Percentiles rank a stretch among this genome's conserved stretches.
These are phyloP conservation scores for Brachystomella parvula DNA, from an alignment of 1,140 invertebrate species.

Conservation along the genomic window DNA sequence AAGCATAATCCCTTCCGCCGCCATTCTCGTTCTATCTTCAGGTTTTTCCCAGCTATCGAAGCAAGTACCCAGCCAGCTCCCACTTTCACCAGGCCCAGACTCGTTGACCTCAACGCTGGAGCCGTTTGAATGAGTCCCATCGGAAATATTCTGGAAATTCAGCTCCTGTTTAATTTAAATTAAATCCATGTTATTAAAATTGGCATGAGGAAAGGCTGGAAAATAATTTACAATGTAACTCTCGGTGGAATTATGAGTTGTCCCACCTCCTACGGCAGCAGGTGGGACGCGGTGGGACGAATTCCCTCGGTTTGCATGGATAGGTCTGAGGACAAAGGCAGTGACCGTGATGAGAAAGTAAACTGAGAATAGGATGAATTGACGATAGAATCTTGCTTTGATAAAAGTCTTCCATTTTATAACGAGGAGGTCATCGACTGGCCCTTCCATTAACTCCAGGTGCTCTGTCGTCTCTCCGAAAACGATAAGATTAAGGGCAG, in stretches of 20 bases:
- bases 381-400: slow-evolving; percentile 83
- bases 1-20: slow-evolving; percentile 61
- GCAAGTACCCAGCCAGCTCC: background rate
- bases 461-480: slow-evolving; percentile 81
- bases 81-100: no score
- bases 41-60: background rate
- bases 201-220: no score
- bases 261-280: no score
- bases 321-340: slow-evolving; percentile 77
- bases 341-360: slow-evolving; percentile 82
- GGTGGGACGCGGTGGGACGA: no score
- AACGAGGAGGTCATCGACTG: slow-evolving; percentile 84
- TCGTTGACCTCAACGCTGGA: no score
- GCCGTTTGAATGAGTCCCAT: no score
- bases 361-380: slow-evolving; percentile 79
- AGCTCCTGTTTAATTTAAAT: no score
- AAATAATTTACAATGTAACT: no score
- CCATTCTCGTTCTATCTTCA: slow-evolving; percentile 45
- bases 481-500: slow-evolving; percentile 63
- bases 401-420: slow-evolving; percentile 98
- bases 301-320: slow-evolving; percentile 19
- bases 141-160: no score
- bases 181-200: no score
- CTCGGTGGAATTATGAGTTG: no score
- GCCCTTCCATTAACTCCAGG: slow-evolving; percentile 89